phyloP scores from a whole-genome alignment of 2,113 vertebrate genomes.

The Ibidorhyncha struthersii region DNA sequence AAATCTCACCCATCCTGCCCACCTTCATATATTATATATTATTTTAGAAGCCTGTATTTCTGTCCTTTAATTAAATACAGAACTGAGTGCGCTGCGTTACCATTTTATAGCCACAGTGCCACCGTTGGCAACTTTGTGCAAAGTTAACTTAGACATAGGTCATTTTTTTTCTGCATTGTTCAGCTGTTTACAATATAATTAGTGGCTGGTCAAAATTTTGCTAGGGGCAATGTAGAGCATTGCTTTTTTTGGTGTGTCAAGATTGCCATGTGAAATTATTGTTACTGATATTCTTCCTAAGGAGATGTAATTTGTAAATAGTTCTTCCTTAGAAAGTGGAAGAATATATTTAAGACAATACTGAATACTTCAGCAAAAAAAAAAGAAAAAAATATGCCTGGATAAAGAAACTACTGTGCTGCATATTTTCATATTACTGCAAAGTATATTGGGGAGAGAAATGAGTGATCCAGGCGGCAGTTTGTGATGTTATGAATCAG shows the following conservation, averaged over 20 bases:
- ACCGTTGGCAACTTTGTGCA: not conserved
- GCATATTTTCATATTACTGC: constrained; percentile 13
- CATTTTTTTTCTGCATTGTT: constrained; percentile 12
- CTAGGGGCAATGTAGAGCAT: not conserved
- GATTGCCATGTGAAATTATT: not conserved
- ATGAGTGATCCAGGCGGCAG: not conserved
- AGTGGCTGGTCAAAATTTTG: constrained; percentile 2
- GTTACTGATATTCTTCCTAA: not conserved
- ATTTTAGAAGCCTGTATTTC: constrained; percentile 3
- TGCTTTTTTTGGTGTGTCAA: not conserved
- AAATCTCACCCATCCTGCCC: not conserved
- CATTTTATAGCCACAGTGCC: not conserved
- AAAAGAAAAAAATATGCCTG: not conserved
- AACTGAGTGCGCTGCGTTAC: not conserved
- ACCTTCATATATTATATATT: not conserved
- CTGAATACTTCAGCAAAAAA: constrained; percentile 43
- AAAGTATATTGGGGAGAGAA: constrained; percentile 10
- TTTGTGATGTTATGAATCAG: constrained; percentile 23
- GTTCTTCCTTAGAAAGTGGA: constrained; percentile 44
- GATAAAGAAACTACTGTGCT: constrained; percentile 38
- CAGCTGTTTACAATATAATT: constrained; percentile 37
- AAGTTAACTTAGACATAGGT: constrained; percentile 19
- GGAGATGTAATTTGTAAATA: constrained; percentile 21
- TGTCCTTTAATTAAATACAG: not conserved
- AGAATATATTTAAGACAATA: constrained; percentile 45